These are phyloP conservation scores for Augochlora pura DNA, from an alignment of 1,140 invertebrate species.

Conservation along the genomic window DNA sequence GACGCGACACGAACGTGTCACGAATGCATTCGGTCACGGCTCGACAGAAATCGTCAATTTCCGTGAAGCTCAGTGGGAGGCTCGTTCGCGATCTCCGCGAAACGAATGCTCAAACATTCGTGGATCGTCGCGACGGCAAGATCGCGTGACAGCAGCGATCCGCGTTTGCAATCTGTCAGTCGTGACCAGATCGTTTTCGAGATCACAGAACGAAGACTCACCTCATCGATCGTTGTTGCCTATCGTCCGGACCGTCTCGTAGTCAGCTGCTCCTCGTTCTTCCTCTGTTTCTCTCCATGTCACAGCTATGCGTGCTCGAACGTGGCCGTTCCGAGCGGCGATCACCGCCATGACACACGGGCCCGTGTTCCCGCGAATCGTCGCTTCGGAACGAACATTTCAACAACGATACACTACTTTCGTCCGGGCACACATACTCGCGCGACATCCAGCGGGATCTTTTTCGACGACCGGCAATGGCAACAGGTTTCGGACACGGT, in stretches of 20 bases:
- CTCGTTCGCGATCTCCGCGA: neutral
- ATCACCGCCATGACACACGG: conserved; percentile 51
- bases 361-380: conserved; percentile 32
- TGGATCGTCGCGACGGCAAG: neutral
- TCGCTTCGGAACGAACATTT: conserved; percentile 36
- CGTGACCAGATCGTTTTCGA: neutral
- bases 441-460: conserved; percentile 14
- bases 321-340: conserved; percentile 25
- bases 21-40: neutral
- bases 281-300: conserved; percentile 63
- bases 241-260: conserved; percentile 48
- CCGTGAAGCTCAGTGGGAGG: conserved; percentile 12
- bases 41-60: conserved; percentile 44
- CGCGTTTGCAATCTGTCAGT: neutral
- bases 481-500: conserved; percentile 30
- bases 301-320: conserved; percentile 18
- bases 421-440: conserved; percentile 9
- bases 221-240: conserved; percentile 67
- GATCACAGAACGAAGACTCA: conserved; percentile 46
- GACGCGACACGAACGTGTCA: conserved; percentile 4
- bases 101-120: conserved; percentile 19
- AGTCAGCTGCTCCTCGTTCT: conserved; percentile 73
- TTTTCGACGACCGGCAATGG: conserved; percentile 25
- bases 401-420: neutral
- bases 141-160: neutral